A percentile compares a stretch with the other conserved stretches of the same genome.
Conservation (phyloP, 2,888 invertebrate genomes). For the Argynnis bischoffii region DNA sequence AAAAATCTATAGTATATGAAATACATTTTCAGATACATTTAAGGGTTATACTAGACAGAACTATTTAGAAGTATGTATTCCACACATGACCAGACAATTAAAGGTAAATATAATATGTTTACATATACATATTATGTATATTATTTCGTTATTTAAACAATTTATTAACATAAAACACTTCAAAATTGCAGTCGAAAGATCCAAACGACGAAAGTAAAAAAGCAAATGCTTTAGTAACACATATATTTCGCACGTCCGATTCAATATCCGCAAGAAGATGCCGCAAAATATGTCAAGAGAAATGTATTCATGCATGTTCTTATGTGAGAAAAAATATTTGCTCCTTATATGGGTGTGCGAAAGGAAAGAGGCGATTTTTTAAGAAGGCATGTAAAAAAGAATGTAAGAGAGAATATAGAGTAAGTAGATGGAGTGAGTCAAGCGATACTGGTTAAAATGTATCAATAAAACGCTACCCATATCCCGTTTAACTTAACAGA, state of each 20-base stretch:
- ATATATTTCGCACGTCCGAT: constrained; percentile 46
- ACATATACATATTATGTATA: not conserved
- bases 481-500: not conserved
- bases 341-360: constrained; percentile 39
- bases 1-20: not conserved
- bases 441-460: constrained; percentile 27
- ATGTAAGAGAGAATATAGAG: constrained; percentile 44
- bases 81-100: constrained; percentile 25
- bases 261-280: constrained; percentile 53
- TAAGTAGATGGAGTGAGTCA: constrained; percentile 16
- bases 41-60: constrained; percentile 42
- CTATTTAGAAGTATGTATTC: constrained; percentile 43
- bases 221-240: constrained; percentile 15
- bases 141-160: not conserved
- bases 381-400: constrained; percentile 46
- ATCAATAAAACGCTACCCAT: not conserved
- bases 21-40: constrained; percentile 17
- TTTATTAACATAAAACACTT: not conserved
- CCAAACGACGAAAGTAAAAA: not conserved
- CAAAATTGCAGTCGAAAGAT: not conserved
- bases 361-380: constrained; percentile 40
- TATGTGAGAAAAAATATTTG: constrained; percentile 45
- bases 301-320: constrained; percentile 51
- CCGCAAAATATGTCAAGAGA: constrained; percentile 43
- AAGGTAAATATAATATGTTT: constrained; percentile 19